phyloP scores from a whole-genome alignment of 2,888 invertebrate species.

The Brachyptera risi region DNA sequence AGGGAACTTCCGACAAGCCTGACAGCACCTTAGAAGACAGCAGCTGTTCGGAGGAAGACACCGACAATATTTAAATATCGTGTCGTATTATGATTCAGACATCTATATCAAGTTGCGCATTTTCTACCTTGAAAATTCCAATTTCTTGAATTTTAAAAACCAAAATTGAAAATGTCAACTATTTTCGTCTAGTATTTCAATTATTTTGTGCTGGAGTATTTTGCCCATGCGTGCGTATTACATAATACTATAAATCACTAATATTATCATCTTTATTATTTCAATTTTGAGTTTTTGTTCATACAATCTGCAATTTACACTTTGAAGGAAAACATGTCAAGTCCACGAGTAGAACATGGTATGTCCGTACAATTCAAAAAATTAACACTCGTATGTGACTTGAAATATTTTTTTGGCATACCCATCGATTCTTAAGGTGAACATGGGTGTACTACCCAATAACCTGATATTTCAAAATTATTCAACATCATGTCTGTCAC shows the following conservation, averaged over 20 bases:
- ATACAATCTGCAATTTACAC: background rate
- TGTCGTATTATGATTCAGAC: too few species aligned
- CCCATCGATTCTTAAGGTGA: background rate
- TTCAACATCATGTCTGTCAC: background rate
- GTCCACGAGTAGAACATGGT: background rate
- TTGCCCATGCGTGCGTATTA: too few species aligned
- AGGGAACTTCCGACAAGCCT: too few species aligned
- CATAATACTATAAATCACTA: too few species aligned
- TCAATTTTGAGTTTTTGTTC: background rate
- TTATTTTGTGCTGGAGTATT: too few species aligned
- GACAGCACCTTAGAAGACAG: too few species aligned
- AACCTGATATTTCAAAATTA: background rate
- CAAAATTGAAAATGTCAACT: too few species aligned
- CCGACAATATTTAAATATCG: too few species aligned
- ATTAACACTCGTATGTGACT: background rate
- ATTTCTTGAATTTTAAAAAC: too few species aligned
- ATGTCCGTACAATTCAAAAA: background rate
- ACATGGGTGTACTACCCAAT: background rate
- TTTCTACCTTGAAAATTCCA: too few species aligned
- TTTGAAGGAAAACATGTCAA: background rate
- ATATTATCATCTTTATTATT: background rate
- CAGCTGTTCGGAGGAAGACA: too few species aligned
- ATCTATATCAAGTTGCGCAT: background rate
- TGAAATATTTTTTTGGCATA: background rate
- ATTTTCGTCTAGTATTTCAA: too few species aligned